Base-by-base conservation (phyloP, 2,797 vertebrate genomes). In the Discoglossus pictus region DNA sequence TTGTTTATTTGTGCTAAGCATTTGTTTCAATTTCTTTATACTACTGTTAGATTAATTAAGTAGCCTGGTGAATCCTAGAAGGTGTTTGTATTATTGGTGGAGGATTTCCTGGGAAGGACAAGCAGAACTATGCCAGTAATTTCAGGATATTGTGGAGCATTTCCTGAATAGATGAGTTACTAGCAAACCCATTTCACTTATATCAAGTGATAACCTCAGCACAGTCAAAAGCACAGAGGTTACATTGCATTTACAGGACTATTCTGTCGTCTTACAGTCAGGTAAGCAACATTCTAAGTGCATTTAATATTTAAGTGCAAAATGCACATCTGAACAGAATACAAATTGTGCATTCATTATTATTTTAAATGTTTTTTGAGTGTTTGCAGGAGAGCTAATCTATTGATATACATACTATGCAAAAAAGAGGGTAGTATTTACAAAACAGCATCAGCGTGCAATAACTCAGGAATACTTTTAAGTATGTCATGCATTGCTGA, bases 31-130 rank as follows among this genome's bases (percentile, higher is more conserved):
- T n/a, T n/a, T n/a, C n/a, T n/a, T n/a, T n/a, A n/a, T n/a, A n/a
- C n/a, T n/a, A n/a, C n/a, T n/a, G n/a, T n/a, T n/a, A 47, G 44
- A 43, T 39, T 55, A 25, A 58, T 18, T 62, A 42, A 42, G 46
- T 56, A 39, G 52, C 53, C 65, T 13, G 24, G 25, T 59, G 61
- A 58, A 50, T 61, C 68, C 58, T 71, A 59, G 68, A 56, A 63
- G 39, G 61, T 64, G 61, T 63, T 71, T 71, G 44, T 48, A 34
- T 64, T 64, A 59, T 38, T 59, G 36, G 25, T 51, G 62, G 68
- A 71, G 68, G 68, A 71, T 71, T 59, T 71, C 68, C 68, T 64
- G 68, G 53, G 38, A 24, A 24, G 55, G 15, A 38, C 44, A 20
- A 42, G 25, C 52, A 55, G 34, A 42, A 46, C 27, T 43, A 44